Evolutionary conservation across 1,140 invertebrate genomes (phyloP).

Genomic region (Lineus longissimus): DNA sequence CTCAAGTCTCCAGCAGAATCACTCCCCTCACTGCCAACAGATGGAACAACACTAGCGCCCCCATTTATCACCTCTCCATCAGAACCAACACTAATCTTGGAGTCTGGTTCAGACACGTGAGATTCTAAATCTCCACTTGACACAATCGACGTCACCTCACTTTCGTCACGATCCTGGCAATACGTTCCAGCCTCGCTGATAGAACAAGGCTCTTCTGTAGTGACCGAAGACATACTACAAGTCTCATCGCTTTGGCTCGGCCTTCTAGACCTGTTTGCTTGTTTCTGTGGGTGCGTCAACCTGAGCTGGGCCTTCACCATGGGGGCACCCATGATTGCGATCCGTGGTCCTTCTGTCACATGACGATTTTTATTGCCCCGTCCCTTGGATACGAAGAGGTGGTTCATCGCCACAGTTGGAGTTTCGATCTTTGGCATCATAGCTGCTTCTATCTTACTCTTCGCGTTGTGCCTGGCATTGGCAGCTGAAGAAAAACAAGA

Average conservation of each 20-base stretch:
- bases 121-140: constrained; percentile 1
- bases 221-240: background rate
- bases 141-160: background rate
- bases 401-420: constrained; percentile 40
- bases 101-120: background rate
- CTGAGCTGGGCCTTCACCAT: constrained; percentile 13
- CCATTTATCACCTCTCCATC: background rate
- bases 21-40: background rate
- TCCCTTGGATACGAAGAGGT: constrained; percentile 41
- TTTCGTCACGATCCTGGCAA: background rate
- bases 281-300: background rate
- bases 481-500: constrained; percentile 27
- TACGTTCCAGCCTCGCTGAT: background rate
- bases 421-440: constrained; percentile 37
- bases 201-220: background rate
- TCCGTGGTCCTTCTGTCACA: constrained; percentile 23
- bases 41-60: background rate
- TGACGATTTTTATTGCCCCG: constrained; percentile 19
- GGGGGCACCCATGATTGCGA: constrained; percentile 11
- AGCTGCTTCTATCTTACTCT: constrained; percentile 19
- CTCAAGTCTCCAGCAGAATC: background rate
- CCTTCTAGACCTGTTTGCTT: background rate
- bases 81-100: background rate
- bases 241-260: background rate
- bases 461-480: constrained; percentile 24